Percentiles rank a stretch among this genome's conserved stretches.
Conservation (phyloP, 2,113 vertebrate species). For the Channa maculata region DNA sequence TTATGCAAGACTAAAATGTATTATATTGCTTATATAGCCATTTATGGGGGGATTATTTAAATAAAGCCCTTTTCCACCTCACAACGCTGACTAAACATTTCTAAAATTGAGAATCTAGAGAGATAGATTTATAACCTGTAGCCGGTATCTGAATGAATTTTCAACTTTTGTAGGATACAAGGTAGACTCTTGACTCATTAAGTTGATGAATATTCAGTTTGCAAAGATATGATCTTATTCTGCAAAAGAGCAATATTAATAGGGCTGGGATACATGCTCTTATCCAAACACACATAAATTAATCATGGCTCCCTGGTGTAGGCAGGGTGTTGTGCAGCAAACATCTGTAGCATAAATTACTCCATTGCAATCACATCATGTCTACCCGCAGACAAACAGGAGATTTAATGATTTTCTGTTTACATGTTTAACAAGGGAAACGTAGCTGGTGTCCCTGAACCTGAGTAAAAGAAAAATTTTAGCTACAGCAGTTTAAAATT, state of each 20-base stretch:
- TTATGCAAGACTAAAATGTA: slow-evolving; percentile 39
- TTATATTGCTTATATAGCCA: slow-evolving; percentile 38
- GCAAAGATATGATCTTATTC: slow-evolving; percentile 71
- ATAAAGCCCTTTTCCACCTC: slow-evolving; percentile 44
- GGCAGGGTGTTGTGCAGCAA: slow-evolving; percentile 57
- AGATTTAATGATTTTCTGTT: slow-evolving; percentile 54
- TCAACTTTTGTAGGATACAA: slow-evolving; percentile 52
- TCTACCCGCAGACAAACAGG: slow-evolving; percentile 52
- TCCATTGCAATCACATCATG: slow-evolving; percentile 42
- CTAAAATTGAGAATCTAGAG: slow-evolving; percentile 53
- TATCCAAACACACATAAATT: slow-evolving; percentile 78
- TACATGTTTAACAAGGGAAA: slow-evolving; percentile 33
- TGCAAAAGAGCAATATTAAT: slow-evolving; percentile 79
- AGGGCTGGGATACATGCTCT: slow-evolving; percentile 65
- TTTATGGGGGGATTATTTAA: slow-evolving; percentile 60
- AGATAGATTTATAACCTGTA: slow-evolving; percentile 71
- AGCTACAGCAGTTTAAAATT: slow-evolving; percentile 19
- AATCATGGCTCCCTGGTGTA: slow-evolving; percentile 69
- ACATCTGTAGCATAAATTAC: slow-evolving; percentile 79
- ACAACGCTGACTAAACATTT: slow-evolving; percentile 56
- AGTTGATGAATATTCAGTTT: slow-evolving; percentile 75
- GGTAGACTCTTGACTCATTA: slow-evolving; percentile 67
- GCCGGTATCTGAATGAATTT: slow-evolving; percentile 62
- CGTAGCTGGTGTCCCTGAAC: slow-evolving; percentile 22
- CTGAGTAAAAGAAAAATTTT: slow-evolving; percentile 4